Evolutionary conservation across 2,888 invertebrate species (phyloP).

Genomic region (Tineola bisselliella): DNA sequence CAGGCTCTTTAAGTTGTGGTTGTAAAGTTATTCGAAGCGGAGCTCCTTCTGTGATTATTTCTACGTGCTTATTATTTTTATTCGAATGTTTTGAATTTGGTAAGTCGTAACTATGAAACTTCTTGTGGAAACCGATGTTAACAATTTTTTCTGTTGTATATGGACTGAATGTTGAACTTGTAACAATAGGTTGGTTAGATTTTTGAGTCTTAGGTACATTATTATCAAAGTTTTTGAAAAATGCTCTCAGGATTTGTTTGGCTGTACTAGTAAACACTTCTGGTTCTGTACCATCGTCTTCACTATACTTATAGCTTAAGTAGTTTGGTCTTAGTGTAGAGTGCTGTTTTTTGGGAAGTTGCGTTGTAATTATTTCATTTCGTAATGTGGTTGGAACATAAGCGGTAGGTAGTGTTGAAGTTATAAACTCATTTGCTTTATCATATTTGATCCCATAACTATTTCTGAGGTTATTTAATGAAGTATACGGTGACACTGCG

Average conservation of each 20-base stretch:
- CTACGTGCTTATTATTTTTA: slow-evolving; percentile 37
- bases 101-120: slow-evolving; percentile 33
- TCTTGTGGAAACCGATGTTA: slow-evolving; percentile 50
- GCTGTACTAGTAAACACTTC: slow-evolving; percentile 50
- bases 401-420: slow-evolving; percentile 23
- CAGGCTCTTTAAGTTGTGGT: not conserved
- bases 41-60: slow-evolving; percentile 40
- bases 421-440: slow-evolving; percentile 25
- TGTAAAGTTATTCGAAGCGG: not conserved
- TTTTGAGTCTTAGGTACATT: slow-evolving; percentile 23
- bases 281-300: slow-evolving; percentile 24
- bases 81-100: slow-evolving; percentile 40
- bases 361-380: slow-evolving; percentile 21
- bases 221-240: slow-evolving; percentile 39
- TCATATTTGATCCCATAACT: slow-evolving; percentile 24
- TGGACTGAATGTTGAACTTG: slow-evolving; percentile 26
- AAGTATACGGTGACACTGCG: slow-evolving; percentile 61
- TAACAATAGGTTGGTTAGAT: not conserved
- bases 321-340: slow-evolving; percentile 26
- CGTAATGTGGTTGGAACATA: slow-evolving; percentile 24
- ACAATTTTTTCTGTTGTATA: slow-evolving; percentile 36
- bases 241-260: slow-evolving; percentile 48
- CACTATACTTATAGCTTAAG: slow-evolving; percentile 3
- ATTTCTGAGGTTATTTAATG: slow-evolving; percentile 51
- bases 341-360: slow-evolving; percentile 25